phyloP scores from a whole-genome alignment of 2,888 invertebrate species.

The Epinotia nisella region DNA sequence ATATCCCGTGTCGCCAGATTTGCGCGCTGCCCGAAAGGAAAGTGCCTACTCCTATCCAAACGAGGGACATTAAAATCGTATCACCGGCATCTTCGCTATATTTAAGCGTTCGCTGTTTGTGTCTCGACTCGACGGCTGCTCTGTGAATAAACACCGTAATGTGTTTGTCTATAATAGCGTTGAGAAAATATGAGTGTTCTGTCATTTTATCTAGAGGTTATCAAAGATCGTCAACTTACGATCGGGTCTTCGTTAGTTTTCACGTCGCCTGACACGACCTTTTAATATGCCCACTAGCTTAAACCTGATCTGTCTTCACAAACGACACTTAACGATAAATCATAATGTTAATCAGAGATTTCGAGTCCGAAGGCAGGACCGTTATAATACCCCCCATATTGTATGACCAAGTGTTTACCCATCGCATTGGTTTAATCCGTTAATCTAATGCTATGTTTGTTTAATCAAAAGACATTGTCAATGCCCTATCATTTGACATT shows the following conservation, averaged over 20 bases:
- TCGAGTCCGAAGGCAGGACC: conserved; percentile 9
- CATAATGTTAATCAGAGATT: conserved; percentile 8
- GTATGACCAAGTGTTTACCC: conserved; percentile 30
- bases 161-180: conserved; percentile 23
- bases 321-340: conserved; percentile 6
- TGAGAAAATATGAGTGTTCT: conserved; percentile 11
- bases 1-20: conserved; percentile 59
- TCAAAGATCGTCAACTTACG: conserved; percentile 7
- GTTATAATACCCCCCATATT: conserved; percentile 14
- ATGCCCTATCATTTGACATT: conserved; percentile 35
- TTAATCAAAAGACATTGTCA: conserved; percentile 34
- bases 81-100: conserved; percentile 38
- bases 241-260: conserved; percentile 6
- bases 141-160: conserved; percentile 28
- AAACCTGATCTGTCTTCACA: conserved; percentile 9
- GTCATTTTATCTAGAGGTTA: conserved; percentile 28
- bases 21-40: conserved; percentile 52
- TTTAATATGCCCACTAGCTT: conserved; percentile 9
- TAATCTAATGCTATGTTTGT: conserved; percentile 19
- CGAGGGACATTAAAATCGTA: conserved; percentile 48
- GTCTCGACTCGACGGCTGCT: conserved; percentile 22
- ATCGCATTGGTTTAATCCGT: conserved; percentile 30
- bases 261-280: conserved; percentile 1
- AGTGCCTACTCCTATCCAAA: conserved; percentile 48
- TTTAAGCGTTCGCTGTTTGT: conserved; percentile 36